phyloP scores from a whole-genome alignment of 2,113 vertebrate genomes.

The Rhabdornis inornatus region DNA sequence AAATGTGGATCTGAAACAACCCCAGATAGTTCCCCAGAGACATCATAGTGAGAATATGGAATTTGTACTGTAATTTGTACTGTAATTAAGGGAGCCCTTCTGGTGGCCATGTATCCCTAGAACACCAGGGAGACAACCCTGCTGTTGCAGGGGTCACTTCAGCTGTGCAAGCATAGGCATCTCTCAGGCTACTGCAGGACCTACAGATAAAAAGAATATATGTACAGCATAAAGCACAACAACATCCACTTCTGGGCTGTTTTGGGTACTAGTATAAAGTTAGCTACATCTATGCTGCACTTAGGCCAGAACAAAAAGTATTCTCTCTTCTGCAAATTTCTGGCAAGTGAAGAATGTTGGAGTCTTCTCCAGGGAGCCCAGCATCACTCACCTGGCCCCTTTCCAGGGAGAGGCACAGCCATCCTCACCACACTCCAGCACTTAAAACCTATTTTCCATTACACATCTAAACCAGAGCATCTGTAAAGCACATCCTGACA shows the following conservation, averaged over 20 bases:
- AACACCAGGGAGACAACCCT: background rate
- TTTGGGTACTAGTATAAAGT: background rate
- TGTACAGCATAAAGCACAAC: background rate
- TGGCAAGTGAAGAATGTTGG: background rate
- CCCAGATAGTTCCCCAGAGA: background rate
- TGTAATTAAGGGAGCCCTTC: background rate
- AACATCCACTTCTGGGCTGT: background rate
- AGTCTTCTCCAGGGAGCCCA: background rate
- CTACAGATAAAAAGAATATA: background rate
- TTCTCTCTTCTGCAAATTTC: background rate
- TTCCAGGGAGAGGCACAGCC: background rate
- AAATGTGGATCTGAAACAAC: background rate
- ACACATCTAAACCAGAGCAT: background rate
- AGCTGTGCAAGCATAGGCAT: accelerated
- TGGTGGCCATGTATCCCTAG: accelerated
- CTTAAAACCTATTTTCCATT: background rate
- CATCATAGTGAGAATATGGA: accelerated
- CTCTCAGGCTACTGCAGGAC: background rate
- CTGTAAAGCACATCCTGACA: background rate
- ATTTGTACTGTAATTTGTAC: accelerated
- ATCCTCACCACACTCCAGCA: background rate
- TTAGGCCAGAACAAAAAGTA: background rate
- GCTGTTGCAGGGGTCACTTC: accelerated
- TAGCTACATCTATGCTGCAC: background rate
- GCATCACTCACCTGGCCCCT: background rate